These are phyloP conservation scores for Elephantulus edwardii DNA, from an alignment of 2,113 vertebrate genomes.

Conservation along the genomic window DNA sequence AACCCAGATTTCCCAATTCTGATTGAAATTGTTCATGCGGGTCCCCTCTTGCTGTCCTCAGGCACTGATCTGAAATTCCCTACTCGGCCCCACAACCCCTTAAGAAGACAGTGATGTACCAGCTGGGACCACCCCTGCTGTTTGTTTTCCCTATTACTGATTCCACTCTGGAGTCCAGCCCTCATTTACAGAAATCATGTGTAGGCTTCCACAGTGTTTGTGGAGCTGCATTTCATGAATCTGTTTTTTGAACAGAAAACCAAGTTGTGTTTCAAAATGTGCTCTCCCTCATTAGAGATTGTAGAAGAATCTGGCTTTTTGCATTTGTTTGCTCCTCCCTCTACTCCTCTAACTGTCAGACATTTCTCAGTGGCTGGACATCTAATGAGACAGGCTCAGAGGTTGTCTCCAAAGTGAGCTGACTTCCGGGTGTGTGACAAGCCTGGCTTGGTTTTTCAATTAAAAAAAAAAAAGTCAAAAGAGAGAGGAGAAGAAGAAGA, in stretches of 20 bases:
- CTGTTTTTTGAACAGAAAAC: constrained; percentile 44
- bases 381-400: constrained; percentile 65
- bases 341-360: background rate
- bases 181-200: background rate
- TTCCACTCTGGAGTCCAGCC: background rate
- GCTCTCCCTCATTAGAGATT: constrained; percentile 29
- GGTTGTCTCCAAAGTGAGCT: constrained; percentile 46
- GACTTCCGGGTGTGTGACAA: constrained; percentile 36
- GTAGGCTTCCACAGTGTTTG: background rate
- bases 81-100: background rate
- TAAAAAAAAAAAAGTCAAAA: constrained; percentile 71
- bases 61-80: background rate
- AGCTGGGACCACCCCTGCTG: background rate
- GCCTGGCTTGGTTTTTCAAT: constrained; percentile 70
- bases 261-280: background rate
- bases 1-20: background rate
- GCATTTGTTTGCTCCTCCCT: constrained; percentile 3
- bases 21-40: constrained; percentile 4
- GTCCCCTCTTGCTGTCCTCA: background rate
- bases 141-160: background rate
- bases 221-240: background rate
- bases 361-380: constrained; percentile 67
- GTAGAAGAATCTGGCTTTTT: background rate
- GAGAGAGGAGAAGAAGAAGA: constrained; percentile 63
- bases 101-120: background rate